Evolutionary conservation across 2,797 vertebrate species (phyloP).

Genomic region (Ctenopoma multispine): DNA sequence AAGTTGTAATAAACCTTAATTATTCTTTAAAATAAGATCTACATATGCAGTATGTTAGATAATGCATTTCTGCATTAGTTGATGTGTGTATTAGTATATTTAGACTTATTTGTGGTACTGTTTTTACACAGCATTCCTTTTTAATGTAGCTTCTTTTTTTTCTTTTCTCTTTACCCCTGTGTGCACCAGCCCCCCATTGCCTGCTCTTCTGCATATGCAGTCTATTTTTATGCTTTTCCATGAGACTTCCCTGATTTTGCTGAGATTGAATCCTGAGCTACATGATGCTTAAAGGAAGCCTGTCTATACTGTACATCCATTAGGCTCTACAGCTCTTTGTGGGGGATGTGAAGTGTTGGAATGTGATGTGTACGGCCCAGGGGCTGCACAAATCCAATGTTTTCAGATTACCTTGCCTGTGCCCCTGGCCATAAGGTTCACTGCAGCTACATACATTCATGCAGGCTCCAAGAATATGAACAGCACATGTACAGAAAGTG

Average conservation of each 20-base stretch:
- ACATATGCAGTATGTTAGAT: too few species aligned
- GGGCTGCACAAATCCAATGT: conserved; percentile 38
- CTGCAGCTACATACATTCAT: conserved; percentile 1
- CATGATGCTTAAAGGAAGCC: conserved; percentile 57
- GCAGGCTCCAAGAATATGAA: conserved; percentile 3
- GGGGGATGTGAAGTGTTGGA: conserved; percentile 64
- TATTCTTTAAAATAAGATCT: background rate
- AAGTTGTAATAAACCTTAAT: background rate
- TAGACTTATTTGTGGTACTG: background rate
- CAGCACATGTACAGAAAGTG: background rate
- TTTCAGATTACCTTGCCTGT: conserved; percentile 47
- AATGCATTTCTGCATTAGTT: conserved; percentile 7
- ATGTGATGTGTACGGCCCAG: conserved; percentile 51
- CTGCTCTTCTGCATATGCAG: conserved; percentile 23
- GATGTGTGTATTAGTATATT: background rate
- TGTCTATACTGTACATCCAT: conserved; percentile 61
- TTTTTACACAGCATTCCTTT: conserved; percentile 14
- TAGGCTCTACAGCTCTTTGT: conserved; percentile 61
- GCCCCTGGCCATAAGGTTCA: conserved; percentile 23
- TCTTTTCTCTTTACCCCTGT: conserved; percentile 21
- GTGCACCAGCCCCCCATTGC: background rate
- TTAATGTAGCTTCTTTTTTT: conserved; percentile 5
- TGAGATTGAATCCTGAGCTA: conserved; percentile 57
- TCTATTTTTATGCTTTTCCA: conserved; percentile 67
- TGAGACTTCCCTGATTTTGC: conserved; percentile 58